Evolutionary conservation across 2,113 vertebrate species (phyloP).

Genomic region (Rattus norvegicus): DNA sequence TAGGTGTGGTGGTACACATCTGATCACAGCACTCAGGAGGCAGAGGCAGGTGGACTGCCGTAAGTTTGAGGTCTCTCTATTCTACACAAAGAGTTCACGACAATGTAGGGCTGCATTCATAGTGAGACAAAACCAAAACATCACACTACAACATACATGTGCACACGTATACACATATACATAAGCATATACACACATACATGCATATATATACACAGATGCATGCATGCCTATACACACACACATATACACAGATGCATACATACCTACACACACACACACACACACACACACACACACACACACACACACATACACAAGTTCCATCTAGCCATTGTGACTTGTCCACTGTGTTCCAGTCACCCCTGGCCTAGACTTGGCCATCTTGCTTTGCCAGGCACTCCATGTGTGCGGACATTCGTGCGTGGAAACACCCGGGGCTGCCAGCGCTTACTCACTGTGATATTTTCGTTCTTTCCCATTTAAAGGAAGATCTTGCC

Average conservation of each 20-base stretch:
- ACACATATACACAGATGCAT: accelerated
- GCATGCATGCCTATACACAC: accelerated
- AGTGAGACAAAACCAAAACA: neutral
- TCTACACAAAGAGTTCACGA: neutral
- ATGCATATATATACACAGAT: accelerated
- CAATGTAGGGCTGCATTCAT: neutral
- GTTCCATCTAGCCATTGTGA: neutral
- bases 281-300: neutral
- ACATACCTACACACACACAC: accelerated
- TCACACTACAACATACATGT: neutral
- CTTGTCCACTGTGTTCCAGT: neutral
- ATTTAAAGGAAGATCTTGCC: constrained; percentile 41
- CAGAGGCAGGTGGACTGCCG: neutral
- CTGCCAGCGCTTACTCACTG: neutral
- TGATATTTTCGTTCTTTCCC: constrained; percentile 53
- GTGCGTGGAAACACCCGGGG: constrained; percentile 34
- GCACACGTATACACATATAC: neutral
- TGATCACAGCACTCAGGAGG: neutral
- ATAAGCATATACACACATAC: neutral
- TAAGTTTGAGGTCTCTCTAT: neutral
- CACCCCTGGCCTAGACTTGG: constrained; percentile 34
- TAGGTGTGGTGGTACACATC: neutral
- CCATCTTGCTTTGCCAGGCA: constrained; percentile 33
- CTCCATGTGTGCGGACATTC: constrained; percentile 37
- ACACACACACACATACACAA: neutral